A percentile compares a stretch with the other conserved stretches of the same genome.
Evolutionary conservation across 2,797 vertebrate genomes (phyloP).

Genomic region (Falco rusticolus): DNA sequence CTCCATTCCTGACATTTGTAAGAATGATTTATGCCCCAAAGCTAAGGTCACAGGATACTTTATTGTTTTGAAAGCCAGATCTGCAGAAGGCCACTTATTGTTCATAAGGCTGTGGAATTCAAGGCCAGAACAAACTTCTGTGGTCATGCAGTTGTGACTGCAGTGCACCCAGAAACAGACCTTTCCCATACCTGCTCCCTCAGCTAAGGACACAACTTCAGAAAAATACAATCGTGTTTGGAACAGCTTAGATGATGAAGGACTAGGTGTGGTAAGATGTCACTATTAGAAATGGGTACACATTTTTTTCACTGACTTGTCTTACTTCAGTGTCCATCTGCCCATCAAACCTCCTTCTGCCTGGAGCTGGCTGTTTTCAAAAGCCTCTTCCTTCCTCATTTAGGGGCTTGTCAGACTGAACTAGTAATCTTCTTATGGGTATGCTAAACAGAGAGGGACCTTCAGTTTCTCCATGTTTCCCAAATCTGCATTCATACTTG

Average conservation of each 20-base stretch:
- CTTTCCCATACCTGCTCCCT: neutral
- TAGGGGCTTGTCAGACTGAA: neutral
- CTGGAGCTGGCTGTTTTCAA: neutral
- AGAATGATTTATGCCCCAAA: neutral
- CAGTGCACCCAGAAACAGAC: neutral
- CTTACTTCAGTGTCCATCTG: neutral
- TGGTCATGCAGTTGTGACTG: neutral
- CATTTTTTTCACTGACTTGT: neutral
- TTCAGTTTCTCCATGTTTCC: neutral
- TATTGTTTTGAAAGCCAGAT: slow-evolving; percentile 1
- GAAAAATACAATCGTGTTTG: neutral
- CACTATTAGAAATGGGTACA: neutral
- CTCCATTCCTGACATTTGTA: neutral
- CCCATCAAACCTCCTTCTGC: neutral
- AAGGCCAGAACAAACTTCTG: neutral
- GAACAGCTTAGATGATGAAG: neutral
- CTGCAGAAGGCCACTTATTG: neutral
- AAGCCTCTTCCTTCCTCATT: neutral
- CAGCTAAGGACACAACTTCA: neutral
- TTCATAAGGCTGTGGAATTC: neutral
- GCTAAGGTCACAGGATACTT: slow-evolving; percentile 7
- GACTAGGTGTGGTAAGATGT: neutral
- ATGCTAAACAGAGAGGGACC: neutral
- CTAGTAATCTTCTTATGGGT: neutral
- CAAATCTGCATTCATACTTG: neutral